Percentiles rank a stretch among this genome's conserved stretches.
Conservation (phyloP, 2,797 vertebrate species). For the Anisognathus igniventris region DNA sequence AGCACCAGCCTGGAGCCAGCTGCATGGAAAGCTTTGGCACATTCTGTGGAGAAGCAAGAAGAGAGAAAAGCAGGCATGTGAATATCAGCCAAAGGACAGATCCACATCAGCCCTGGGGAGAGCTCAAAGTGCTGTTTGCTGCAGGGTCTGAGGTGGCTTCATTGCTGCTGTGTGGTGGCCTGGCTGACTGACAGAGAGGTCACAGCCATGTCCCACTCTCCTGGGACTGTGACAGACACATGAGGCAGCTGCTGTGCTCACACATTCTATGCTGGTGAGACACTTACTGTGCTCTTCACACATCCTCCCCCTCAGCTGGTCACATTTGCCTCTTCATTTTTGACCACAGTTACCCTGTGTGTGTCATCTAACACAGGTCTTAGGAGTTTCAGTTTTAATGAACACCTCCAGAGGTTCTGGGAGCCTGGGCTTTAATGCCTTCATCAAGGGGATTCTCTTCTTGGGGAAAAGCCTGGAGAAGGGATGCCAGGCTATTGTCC, state of each 20-base stretch:
- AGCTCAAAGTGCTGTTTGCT: not conserved
- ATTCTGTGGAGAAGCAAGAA: slow-evolving; percentile 76
- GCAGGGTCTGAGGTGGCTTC: not conserved
- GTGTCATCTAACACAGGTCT: not conserved
- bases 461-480: not conserved
- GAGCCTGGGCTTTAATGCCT: not conserved
- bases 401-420: not conserved
- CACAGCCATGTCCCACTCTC: not conserved
- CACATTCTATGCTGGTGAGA: not conserved
- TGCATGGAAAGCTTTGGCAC: slow-evolving; percentile 86
- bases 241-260: not conserved
- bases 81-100: not conserved
- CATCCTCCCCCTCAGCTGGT: not conserved
- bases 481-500: not conserved
- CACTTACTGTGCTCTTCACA: not conserved
- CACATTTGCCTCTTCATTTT: not conserved
- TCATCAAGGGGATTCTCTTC: not conserved
- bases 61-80: not conserved
- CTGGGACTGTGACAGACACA: not conserved
- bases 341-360: not conserved
- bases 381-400: not conserved
- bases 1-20: slow-evolving; percentile 87
- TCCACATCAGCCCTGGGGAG: not conserved
- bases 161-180: not conserved
- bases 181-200: not conserved